Conservation (phyloP, 2,888 invertebrate species). For the Plemyria rubiginata region DNA sequence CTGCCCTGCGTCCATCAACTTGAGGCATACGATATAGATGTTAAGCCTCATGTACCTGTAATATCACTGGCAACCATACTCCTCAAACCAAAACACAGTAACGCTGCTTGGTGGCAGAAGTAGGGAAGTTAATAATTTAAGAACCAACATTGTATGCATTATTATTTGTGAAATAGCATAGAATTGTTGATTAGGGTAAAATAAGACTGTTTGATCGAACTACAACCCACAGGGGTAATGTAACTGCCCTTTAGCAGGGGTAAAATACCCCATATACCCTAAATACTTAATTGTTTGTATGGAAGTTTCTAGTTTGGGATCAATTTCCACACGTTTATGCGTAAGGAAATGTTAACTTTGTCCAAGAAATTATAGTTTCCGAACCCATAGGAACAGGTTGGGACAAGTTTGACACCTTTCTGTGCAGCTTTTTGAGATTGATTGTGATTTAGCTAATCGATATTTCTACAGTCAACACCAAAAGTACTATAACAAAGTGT, state of each 20-base stretch:
- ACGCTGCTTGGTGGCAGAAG: too few species aligned
- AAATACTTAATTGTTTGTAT: neutral
- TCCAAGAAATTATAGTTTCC: constrained; percentile 8
- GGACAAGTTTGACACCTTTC: constrained; percentile 8
- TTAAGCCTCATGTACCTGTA: too few species aligned
- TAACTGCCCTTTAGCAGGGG: constrained; percentile 5
- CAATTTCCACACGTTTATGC: constrained; percentile 2
- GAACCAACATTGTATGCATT: neutral
- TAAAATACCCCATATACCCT: constrained; percentile 2
- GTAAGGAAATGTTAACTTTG: constrained; percentile 9
- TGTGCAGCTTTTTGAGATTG: neutral
- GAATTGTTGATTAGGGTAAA: constrained; percentile 6
- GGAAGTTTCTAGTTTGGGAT: constrained; percentile 10
- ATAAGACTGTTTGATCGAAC: constrained; percentile 6
- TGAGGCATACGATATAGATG: too few species aligned
- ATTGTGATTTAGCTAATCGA: neutral
- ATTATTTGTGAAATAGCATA: neutral
- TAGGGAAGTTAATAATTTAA: too few species aligned
- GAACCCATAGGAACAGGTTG: constrained; percentile 1
- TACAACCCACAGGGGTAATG: constrained; percentile 10
- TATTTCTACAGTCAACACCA: neutral
- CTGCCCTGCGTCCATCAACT: too few species aligned
- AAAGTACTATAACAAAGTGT: neutral
- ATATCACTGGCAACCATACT: too few species aligned
- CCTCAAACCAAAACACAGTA: too few species aligned